Conservation (phyloP, 1,140 invertebrate genomes). For the Contarinia nasturtii region DNA sequence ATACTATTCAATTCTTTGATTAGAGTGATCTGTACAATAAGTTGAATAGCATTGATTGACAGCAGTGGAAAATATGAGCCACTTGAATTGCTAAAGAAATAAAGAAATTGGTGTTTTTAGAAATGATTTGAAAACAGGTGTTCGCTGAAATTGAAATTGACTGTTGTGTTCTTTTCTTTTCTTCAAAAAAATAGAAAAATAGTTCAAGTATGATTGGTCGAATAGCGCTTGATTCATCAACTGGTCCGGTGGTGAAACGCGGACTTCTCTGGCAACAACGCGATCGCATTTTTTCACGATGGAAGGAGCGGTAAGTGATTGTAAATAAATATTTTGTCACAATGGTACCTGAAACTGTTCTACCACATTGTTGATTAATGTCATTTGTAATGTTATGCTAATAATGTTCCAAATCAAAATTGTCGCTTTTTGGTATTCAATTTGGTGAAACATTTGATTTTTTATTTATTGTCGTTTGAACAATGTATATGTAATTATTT, state of each 20-base stretch:
- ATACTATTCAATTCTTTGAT: too few species aligned
- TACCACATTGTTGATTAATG: not conserved
- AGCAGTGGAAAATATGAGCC: too few species aligned
- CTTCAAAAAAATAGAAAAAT: constrained; percentile 6
- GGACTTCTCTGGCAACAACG: constrained; percentile 45
- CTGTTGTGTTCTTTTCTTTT: too few species aligned
- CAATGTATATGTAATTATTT: not conserved
- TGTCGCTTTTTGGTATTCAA: not conserved
- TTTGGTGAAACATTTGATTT: not conserved
- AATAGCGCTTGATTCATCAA: constrained; percentile 20
- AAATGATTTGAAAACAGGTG: too few species aligned
- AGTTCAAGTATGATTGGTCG: constrained; percentile 26
- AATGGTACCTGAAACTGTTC: not conserved
- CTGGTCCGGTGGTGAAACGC: constrained; percentile 34
- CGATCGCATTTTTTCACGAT: constrained; percentile 42
- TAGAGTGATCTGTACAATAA: too few species aligned
- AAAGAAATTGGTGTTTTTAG: too few species aligned
- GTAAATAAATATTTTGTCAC: not conserved
- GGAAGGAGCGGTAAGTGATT: constrained; percentile 35
- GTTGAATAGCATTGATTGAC: too few species aligned
- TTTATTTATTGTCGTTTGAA: not conserved
- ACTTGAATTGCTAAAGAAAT: too few species aligned
- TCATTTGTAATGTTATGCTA: not conserved
- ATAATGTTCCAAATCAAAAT: too few species aligned
- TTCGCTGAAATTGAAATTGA: too few species aligned